Base-by-base conservation (phyloP, 2,113 vertebrate species). In the Corythoichthys intestinalis region DNA sequence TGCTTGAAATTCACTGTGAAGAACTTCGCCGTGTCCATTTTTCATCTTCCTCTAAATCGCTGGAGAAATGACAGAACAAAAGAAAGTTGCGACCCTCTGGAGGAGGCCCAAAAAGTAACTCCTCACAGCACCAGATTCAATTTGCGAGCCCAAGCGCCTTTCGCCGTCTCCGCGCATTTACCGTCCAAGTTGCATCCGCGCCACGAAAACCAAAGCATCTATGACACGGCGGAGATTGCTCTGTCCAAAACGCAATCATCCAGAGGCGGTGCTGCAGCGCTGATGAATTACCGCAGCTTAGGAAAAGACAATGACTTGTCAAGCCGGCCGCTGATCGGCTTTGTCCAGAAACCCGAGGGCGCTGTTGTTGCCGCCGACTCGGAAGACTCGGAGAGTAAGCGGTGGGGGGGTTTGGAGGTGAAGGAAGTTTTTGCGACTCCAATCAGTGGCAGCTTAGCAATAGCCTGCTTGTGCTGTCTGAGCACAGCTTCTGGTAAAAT, bases 211-310 rank as follows among this genome's bases (percentile, higher is more conserved):
- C 81, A 72, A 80, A 89, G 82, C 84, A 75, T 79, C 76, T 65
- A 82, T 84, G 86, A 86, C 80, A 84, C 6, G 59, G 75, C 70
- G 82, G 85, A 86, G 86, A 90, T 88, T 89, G 83, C 82, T 70
- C 83, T 88, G 85, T 86, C 77, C 70, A 87, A 86, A 86, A 88
- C 69, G 84, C 83, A 89, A 88, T 86, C 83, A 87, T 80, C 86
- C 84, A 83, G 80, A 86, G 85, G 80, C 67, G 77, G 81, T 67
- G 83, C 56, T 13, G 75, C 68, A 84, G 85, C 81, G 85, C 83
- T 83, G 86, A 87, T 83, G 83, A 87, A 87, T 90, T 85, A 85
- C 87, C 13, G 68, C 38, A 73, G 79, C 74, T 84, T 80, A 77
- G 80, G 73, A 64, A 72, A 85, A 86, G 84, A 89, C 83, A 83